Percentiles rank a stretch among this genome's conserved stretches.
Conservation (phyloP, 1,140 invertebrate genomes). For the Ruditapes philippinarum region DNA sequence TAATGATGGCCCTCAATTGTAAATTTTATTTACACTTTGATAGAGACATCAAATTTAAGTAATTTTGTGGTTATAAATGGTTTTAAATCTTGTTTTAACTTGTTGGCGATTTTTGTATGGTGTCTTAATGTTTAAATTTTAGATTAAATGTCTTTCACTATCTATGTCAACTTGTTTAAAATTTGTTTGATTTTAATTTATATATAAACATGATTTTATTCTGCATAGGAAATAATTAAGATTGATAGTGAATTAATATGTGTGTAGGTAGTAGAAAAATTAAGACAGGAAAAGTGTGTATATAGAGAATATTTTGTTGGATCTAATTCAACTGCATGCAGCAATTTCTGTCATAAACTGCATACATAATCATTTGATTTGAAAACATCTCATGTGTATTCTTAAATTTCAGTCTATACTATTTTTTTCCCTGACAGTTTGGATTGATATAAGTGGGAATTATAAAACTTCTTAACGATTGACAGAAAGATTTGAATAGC, state of each 20-base stretch:
- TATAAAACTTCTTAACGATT: not conserved
- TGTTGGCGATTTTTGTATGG: not conserved
- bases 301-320: too few species aligned
- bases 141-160: conserved; percentile 33
- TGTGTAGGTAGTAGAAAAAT: too few species aligned
- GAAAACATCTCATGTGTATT: not conserved
- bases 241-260: too few species aligned
- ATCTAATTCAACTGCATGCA: too few species aligned
- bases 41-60: conserved; percentile 5
- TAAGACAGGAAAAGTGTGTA: not conserved
- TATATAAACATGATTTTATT: too few species aligned
- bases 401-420: not conserved
- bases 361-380: conserved; percentile 4
- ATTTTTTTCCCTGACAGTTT: not conserved
- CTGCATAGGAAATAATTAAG: too few species aligned
- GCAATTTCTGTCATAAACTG: not conserved
- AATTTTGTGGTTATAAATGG: conserved; percentile 31
- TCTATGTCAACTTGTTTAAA: not conserved
- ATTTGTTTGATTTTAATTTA: not conserved
- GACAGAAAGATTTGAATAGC: not conserved
- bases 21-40: conserved; percentile 8
- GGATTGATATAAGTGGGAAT: not conserved
- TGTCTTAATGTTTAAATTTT: not conserved
- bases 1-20: not conserved
- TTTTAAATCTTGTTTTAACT: conserved; percentile 31